phyloP scores from a whole-genome alignment of 1,140 invertebrate species.

The Tachypleus tridentatus region DNA sequence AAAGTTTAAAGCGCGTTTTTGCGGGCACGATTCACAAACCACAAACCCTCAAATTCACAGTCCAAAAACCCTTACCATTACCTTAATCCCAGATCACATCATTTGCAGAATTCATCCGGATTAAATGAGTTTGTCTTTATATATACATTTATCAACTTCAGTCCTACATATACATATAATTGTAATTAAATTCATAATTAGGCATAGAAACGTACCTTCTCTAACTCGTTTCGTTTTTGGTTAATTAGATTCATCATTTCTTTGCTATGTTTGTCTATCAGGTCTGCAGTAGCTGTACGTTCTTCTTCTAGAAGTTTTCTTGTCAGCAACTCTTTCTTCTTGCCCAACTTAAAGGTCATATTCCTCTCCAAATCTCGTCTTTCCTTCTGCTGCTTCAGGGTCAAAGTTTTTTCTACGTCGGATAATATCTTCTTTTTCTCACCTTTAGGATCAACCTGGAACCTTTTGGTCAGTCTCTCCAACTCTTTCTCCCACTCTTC shows the following conservation, averaged over 20 bases:
- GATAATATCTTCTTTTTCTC: slow-evolving; percentile 56
- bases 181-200: no score
- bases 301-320: slow-evolving; percentile 85
- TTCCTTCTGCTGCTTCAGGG: slow-evolving; percentile 53
- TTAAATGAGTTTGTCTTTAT: no score
- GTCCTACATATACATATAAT: no score
- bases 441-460: slow-evolving; percentile 43
- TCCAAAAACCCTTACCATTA: no score
- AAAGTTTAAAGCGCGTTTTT: no score
- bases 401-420: no score
- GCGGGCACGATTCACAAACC: no score
- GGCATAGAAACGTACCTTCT: no score
- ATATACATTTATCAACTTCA: no score
- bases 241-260: slow-evolving; percentile 92
- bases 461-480: slow-evolving; percentile 27
- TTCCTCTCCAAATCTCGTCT: slow-evolving; percentile 87
- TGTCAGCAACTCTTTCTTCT: slow-evolving; percentile 83
- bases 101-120: no score
- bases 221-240: slow-evolving; percentile 60
- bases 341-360: slow-evolving; percentile 76
- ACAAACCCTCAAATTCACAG: no score
- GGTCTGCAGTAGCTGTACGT: slow-evolving; percentile 74
- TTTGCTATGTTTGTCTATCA: slow-evolving; percentile 84
- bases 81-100: no score
- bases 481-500: slow-evolving; percentile 35